Evolutionary conservation across 2,888 invertebrate genomes (phyloP).

Genomic region (Plebejus melissa): DNA sequence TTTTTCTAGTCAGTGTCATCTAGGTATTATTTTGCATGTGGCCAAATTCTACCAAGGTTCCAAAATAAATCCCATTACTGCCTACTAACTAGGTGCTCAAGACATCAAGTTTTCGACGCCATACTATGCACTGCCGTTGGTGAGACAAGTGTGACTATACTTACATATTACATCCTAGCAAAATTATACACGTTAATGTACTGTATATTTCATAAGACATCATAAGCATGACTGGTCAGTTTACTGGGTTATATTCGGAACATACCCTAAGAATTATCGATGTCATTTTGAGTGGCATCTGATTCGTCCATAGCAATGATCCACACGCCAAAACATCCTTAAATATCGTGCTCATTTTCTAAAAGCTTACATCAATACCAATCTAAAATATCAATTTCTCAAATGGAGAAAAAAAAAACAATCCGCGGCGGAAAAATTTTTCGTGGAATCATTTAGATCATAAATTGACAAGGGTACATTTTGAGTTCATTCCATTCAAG

Average conservation of each 20-base stretch:
- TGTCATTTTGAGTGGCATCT: not conserved
- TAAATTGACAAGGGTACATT: slow-evolving; percentile 38
- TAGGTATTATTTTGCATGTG: not conserved
- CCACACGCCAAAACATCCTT: not conserved
- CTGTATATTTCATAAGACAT: no score
- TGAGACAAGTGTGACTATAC: not conserved
- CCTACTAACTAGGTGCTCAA: not conserved
- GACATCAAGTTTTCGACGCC: no score
- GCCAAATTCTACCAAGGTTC: not conserved
- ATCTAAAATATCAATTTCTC: slow-evolving; percentile 26
- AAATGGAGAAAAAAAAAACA: slow-evolving; percentile 19
- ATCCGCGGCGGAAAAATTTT: slow-evolving; percentile 16
- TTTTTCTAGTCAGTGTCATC: no score
- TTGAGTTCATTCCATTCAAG: slow-evolving; percentile 41
- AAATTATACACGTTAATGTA: not conserved
- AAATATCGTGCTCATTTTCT: not conserved
- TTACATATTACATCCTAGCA: not conserved
- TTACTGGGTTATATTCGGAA: no score
- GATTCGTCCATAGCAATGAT: not conserved
- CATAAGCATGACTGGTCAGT: not conserved
- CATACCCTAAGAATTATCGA: not conserved
- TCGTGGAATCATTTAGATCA: slow-evolving; percentile 32
- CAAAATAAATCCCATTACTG: not conserved
- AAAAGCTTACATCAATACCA: slow-evolving; percentile 7
- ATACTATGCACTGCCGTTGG: not conserved